Percentiles rank a stretch among this genome's conserved stretches.
phyloP scores from a whole-genome alignment of 2,113 vertebrate species.

The Eptesicus fuscus region DNA sequence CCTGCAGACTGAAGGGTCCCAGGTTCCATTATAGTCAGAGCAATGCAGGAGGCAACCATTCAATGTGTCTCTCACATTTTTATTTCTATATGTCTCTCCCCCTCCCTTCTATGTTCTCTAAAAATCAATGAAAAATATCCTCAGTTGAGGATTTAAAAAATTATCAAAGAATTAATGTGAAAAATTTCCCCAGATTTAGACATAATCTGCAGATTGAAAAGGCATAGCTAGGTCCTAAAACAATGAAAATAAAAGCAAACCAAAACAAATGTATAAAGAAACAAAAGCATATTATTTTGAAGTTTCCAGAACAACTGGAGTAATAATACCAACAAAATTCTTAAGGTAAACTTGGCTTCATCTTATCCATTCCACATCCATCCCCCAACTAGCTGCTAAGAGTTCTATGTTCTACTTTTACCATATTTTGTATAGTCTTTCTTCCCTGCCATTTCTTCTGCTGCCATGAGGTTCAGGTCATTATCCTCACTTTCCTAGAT shows the following conservation, averaged over 20 bases:
- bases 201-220: neutral
- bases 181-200: neutral
- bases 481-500: neutral
- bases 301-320: neutral
- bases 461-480: neutral
- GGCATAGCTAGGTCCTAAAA: neutral
- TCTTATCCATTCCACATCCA: neutral
- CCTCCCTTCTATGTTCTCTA: too few species aligned
- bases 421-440: neutral
- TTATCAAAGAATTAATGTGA: neutral
- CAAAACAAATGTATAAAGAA: neutral
- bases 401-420: neutral
- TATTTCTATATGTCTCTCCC: too few species aligned
- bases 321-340: neutral
- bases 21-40: too few species aligned
- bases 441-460: neutral
- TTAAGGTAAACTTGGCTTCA: neutral
- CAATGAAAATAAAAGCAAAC: neutral
- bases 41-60: too few species aligned
- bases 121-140: too few species aligned
- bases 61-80: too few species aligned
- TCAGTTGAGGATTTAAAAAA: too few species aligned
- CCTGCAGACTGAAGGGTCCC: too few species aligned
- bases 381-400: neutral
- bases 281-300: neutral